Evolutionary conservation across 53 echinoderm and acorn worm genomes (phyloP).

Genomic region (Pentamera pediparva): DNA sequence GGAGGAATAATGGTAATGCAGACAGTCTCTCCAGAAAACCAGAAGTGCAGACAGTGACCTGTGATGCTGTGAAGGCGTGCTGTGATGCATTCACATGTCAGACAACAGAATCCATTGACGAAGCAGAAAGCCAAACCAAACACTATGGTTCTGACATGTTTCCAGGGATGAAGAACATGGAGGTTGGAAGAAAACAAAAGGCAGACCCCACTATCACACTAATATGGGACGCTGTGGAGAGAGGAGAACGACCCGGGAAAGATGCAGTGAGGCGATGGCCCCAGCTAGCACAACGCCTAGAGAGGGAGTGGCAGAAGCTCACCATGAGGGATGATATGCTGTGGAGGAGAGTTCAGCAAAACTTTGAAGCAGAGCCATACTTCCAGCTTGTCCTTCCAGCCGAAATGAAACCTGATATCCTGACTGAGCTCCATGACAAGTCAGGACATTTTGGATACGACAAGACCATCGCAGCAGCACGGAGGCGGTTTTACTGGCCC

Average conservation of each 20-base stretch:
- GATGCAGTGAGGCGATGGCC: not conserved
- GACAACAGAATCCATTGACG: not conserved
- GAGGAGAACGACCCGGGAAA: not conserved
- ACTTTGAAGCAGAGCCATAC: not conserved
- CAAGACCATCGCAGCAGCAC: not conserved
- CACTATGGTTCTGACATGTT: not conserved
- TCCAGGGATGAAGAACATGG: not conserved
- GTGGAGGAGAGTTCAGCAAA: not conserved
- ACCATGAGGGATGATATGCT: not conserved
- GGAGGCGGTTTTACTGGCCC: constrained; percentile 22
- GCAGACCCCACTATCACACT: not conserved
- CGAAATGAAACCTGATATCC: not conserved
- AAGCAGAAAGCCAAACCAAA: not conserved
- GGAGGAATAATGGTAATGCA: constrained; percentile 12
- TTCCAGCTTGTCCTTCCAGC: constrained; percentile 23
- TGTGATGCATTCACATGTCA: too few species aligned
- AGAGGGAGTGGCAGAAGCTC: not conserved
- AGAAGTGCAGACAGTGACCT: not conserved
- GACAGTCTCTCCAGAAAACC: constrained; percentile 2
- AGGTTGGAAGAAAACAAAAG: not conserved
- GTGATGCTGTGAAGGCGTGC: not conserved
- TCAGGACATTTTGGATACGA: not conserved
- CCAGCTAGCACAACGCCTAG: not conserved
- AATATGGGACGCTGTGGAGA: not conserved
- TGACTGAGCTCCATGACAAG: not conserved